Evolutionary conservation across 2,113 vertebrate genomes (phyloP).

Genomic region (Bothrops jararaca): DNA sequence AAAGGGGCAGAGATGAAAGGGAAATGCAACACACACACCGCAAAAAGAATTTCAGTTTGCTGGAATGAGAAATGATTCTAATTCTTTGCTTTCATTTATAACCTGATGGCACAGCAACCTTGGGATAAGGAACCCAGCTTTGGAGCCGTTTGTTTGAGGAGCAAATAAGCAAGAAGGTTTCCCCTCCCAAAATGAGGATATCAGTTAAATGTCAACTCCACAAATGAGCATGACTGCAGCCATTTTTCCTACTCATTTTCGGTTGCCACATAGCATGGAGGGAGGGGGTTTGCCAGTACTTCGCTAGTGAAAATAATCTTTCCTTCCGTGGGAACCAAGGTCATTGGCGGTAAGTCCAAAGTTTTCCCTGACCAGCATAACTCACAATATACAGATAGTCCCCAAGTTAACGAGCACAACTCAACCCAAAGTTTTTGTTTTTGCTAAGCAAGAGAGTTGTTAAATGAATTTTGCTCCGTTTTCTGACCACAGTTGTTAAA

Average conservation of each 20-base stretch:
- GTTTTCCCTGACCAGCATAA: neutral
- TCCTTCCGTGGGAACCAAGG: too few species aligned
- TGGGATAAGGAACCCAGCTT: neutral
- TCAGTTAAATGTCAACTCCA: neutral
- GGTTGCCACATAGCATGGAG: too few species aligned
- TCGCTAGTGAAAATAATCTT: too few species aligned
- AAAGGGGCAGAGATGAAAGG: neutral
- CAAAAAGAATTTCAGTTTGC: neutral
- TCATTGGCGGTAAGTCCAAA: neutral
- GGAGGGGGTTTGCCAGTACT: too few species aligned
- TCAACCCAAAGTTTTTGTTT: neutral
- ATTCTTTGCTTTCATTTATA: neutral
- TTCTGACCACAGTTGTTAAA: too few species aligned
- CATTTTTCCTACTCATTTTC: too few species aligned
- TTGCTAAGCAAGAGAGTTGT: neutral
- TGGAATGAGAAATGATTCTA: neutral
- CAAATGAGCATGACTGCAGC: too few species aligned
- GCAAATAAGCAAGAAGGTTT: neutral
- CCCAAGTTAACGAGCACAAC: neutral
- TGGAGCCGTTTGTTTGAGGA: neutral
- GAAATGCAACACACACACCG: neutral
- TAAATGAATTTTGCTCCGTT: neutral
- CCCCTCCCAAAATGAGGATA: neutral
- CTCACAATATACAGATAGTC: neutral
- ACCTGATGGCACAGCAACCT: neutral